Conservation (phyloP, 2,888 invertebrate genomes). For the Ectemnius cavifrons region DNA sequence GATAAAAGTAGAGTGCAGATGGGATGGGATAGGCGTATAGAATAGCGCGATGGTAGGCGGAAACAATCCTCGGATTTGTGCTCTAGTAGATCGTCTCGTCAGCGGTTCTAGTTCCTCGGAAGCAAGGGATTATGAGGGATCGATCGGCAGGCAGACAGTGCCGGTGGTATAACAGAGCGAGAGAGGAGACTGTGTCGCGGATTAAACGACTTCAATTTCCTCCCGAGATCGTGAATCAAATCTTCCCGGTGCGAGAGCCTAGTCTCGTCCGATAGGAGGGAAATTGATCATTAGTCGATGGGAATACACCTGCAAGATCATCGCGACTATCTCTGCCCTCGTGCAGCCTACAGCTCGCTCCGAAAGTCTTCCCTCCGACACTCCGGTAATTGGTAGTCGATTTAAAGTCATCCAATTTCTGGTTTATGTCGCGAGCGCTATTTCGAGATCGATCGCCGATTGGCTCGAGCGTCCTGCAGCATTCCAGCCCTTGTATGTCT, state of each 20-base stretch:
- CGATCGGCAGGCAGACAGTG: background rate
- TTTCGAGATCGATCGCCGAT: too few species aligned
- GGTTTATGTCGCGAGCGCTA: too few species aligned
- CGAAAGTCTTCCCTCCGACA: background rate
- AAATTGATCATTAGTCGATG: constrained; percentile 48
- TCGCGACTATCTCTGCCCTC: constrained; percentile 6
- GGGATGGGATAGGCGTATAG: background rate
- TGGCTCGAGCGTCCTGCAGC: too few species aligned
- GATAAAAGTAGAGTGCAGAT: too few species aligned
- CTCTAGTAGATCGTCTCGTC: background rate
- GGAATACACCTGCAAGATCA: constrained; percentile 30
- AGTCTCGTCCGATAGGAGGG: constrained; percentile 9
- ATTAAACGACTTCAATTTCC: constrained; percentile 53
- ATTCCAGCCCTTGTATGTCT: too few species aligned
- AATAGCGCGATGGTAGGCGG: background rate
- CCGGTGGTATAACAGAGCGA: background rate
- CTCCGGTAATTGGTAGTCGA: constrained; percentile 1
- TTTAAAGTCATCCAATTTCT: background rate
- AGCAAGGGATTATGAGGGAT: background rate
- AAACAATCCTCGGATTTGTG: constrained; percentile 3
- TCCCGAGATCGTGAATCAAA: constrained; percentile 27
- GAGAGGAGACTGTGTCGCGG: constrained; percentile 43
- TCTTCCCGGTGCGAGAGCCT: constrained; percentile 12
- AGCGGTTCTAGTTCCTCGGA: constrained; percentile 1
- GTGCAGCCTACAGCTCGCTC: background rate